These are phyloP conservation scores for Heliopora coerulea DNA, from an alignment of 92 coral and sea anemone genomes.

Conservation along the genomic window DNA sequence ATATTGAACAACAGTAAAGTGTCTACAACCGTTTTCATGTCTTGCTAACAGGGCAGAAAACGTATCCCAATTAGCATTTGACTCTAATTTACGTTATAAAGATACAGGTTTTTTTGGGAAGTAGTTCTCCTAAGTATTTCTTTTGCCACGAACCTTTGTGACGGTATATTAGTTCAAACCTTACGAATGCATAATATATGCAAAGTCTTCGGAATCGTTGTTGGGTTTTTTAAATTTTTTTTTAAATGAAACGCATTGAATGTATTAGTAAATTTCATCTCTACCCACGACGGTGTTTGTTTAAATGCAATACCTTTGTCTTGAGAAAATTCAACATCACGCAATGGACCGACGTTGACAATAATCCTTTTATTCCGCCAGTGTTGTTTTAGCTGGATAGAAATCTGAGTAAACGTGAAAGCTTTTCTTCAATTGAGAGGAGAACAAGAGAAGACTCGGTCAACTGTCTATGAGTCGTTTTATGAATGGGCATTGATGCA, in stretches of 20 bases:
- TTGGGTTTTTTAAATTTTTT: not conserved
- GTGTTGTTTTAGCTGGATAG: not conserved
- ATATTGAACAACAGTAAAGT: not conserved
- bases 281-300: conserved; percentile 31
- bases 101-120: not conserved
- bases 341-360: not conserved
- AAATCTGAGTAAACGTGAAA: too few relatives aligned
- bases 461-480: too few relatives aligned
- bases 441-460: not conserved
- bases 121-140: too few relatives aligned
- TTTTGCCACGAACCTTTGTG: too few relatives aligned
- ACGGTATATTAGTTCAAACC: too few relatives aligned
- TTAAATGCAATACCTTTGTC: not conserved
- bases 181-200: too few relatives aligned
- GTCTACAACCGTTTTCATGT: too few relatives aligned
- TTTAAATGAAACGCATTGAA: not conserved
- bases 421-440: not conserved
- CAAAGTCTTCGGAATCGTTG: too few relatives aligned
- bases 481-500: too few relatives aligned
- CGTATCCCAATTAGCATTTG: too few relatives aligned
- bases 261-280: not conserved
- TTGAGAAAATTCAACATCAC: conserved; percentile 17
- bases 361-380: not conserved
- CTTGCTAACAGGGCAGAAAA: too few relatives aligned
- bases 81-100: too few relatives aligned